These are phyloP conservation scores for Coryphaenoides rupestris DNA, from an alignment of 2,113 vertebrate species.

Conservation along the genomic window DNA sequence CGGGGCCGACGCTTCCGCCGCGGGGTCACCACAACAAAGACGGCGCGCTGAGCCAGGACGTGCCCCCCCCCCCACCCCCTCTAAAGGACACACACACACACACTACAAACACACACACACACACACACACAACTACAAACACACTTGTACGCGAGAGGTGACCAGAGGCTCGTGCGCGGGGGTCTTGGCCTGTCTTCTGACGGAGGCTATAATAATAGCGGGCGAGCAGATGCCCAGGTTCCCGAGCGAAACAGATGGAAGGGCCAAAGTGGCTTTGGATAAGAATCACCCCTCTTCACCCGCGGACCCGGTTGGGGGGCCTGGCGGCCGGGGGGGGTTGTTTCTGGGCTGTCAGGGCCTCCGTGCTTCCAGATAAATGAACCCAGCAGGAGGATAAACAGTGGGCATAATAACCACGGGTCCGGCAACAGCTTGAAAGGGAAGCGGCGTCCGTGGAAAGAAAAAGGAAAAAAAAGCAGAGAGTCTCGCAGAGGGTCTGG, in stretches of 20 bases:
- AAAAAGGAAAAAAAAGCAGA: too few relatives aligned
- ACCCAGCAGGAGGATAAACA: constrained; percentile 61
- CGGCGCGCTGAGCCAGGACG: constrained; percentile 55
- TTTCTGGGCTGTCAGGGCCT: constrained; percentile 70
- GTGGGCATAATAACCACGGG: constrained; percentile 50
- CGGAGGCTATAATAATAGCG: constrained; percentile 69
- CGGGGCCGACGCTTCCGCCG: constrained; percentile 37
- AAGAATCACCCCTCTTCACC: constrained; percentile 61
- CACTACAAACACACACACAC: constrained; percentile 19
- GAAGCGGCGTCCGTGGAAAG: constrained; percentile 58
- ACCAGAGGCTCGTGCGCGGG: constrained; percentile 59
- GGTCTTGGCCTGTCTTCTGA: constrained; percentile 76
- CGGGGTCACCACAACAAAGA: constrained; percentile 61
- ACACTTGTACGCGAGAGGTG: constrained; percentile 35
- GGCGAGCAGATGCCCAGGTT: constrained; percentile 71
- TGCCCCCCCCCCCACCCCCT: constrained; percentile 45
- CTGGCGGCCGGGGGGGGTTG: too few relatives aligned
- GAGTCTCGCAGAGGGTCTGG: constrained; percentile 36
- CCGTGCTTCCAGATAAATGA: constrained; percentile 73
- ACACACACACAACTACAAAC: constrained; percentile 6
- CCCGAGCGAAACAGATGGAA: constrained; percentile 73
- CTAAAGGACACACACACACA: constrained; percentile 39
- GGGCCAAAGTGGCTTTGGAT: constrained; percentile 63
- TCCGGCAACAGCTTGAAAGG: constrained; percentile 68
- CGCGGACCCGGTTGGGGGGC: constrained; percentile 55